Evolutionary conservation across 1,140 invertebrate genomes (phyloP).

Genomic region (Diachasma alloeum): DNA sequence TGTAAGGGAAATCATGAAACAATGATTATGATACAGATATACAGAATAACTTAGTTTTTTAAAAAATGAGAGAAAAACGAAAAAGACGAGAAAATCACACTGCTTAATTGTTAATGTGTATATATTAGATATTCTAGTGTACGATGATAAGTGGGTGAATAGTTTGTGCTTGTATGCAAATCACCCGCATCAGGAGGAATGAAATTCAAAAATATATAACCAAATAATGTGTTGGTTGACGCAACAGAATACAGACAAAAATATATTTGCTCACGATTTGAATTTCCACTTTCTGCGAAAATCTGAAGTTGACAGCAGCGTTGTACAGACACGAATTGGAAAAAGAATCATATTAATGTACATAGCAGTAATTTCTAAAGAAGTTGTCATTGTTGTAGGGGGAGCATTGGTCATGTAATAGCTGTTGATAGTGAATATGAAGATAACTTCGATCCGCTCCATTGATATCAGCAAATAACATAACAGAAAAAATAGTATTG

Average conservation of each 20-base stretch:
- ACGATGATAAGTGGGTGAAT: not conserved
- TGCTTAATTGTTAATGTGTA: conserved; percentile 16
- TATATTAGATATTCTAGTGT: not conserved
- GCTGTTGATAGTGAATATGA: not conserved
- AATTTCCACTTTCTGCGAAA: conserved; percentile 14
- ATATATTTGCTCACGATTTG: conserved; percentile 26
- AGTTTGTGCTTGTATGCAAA: not conserved
- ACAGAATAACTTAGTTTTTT: conserved; percentile 25
- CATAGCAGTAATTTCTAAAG: conserved; percentile 50
- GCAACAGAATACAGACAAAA: not conserved
- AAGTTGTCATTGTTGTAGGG: conserved; percentile 31
- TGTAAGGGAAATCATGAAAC: not conserved
- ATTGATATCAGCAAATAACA: not conserved
- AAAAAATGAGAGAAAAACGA: conserved; percentile 14
- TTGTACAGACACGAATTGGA: conserved; percentile 11
- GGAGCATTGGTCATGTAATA: conserved; percentile 15
- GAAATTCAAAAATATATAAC: not conserved
- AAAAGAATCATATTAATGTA: conserved; percentile 43
- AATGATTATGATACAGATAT: conserved; percentile 1
- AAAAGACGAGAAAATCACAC: conserved; percentile 6
- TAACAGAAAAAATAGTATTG: not conserved
- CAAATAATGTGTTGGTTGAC: not conserved
- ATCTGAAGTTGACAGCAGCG: not conserved
- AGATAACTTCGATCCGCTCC: not conserved
- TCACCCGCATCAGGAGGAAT: not conserved